Base-by-base conservation (phyloP, 2,888 invertebrate species). In the Chloromyia formosa region DNA sequence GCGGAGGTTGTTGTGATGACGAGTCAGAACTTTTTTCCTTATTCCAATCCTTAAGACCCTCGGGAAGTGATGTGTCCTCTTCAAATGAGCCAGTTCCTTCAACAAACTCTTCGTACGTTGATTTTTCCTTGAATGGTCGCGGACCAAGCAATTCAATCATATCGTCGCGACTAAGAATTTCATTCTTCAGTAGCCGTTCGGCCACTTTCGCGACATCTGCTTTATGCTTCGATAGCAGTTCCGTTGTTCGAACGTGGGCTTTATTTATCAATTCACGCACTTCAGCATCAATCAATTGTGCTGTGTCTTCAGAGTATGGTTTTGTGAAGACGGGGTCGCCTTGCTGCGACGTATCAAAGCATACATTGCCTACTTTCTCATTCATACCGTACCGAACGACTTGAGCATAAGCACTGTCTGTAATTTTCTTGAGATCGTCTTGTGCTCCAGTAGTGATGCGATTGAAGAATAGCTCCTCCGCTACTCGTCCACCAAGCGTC, bases 21-120 rank as follows among this genome's bases (percentile, higher is more conserved):
- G 74, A 60, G 10, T 68, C 35, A 35, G 74, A 56, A 7, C 74
- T 22, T 49, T 85, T 88, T 74, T 91, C 90, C 82, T 92, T 92
- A 83, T 99, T 98, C 98, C 98, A 99, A 81, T 93, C 93, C 83
- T 96, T 93, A 27, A 99, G 88, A 73, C 98, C 98, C 86, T 96
- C 95, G 0, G 99, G 99, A 79, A 99, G 88, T 0, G 91, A 86
- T 0, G 97, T 97, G 81, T 99, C 95, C 86, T 99, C 99, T 78
- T 99, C 99, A 80, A 98, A 91, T 0, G 98, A 97, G 1, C 98
- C 98, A 0, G 97, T 97, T 1, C 97, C 97, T 86, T 97, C 98
- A 0, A 99, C 99, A 86, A 99, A 99, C 83, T 99, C 95, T 85
- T 99, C 99, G 82, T 99, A 99, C 10, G 98, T 98, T 14, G 98